Evolutionary conservation across 2,888 invertebrate species (phyloP).

Genomic region (Pecten maximus): DNA sequence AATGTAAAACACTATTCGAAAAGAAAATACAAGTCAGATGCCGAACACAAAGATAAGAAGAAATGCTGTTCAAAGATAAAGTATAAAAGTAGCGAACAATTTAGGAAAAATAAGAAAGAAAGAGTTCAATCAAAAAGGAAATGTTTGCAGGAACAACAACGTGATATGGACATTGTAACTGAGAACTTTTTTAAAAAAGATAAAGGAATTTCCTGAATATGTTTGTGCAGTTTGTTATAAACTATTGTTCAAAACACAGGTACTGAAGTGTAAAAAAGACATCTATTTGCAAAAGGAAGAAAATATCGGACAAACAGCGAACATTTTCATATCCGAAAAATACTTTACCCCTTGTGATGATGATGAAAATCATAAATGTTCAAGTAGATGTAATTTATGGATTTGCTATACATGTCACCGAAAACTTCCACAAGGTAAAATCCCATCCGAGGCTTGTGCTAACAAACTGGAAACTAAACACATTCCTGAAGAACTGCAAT

Average conservation of each 20-base stretch:
- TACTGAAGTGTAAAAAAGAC: constrained; percentile 16
- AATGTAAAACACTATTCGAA: constrained; percentile 14
- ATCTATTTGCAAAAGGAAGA: constrained; percentile 31
- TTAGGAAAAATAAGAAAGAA: constrained; percentile 36
- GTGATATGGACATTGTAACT: background rate
- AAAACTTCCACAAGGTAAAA: constrained; percentile 41
- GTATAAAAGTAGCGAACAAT: constrained; percentile 15
- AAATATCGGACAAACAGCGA: background rate
- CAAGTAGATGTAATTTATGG: constrained; percentile 41
- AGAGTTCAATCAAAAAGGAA: constrained; percentile 22
- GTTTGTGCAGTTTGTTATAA: constrained; percentile 44
- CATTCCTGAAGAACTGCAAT: constrained; percentile 48
- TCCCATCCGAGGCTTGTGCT: constrained; percentile 36
- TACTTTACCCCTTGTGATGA: background rate
- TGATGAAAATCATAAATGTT: background rate
- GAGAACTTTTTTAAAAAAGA: constrained; percentile 38
- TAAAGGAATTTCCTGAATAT: constrained; percentile 35
- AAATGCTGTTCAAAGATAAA: background rate
- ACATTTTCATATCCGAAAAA: constrained; percentile 36
- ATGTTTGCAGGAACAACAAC: background rate
- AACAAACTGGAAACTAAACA: constrained; percentile 39
- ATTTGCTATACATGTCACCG: constrained; percentile 51
- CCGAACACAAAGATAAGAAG: background rate
- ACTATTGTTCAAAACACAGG: constrained; percentile 44
- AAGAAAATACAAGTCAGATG: constrained; percentile 33